phyloP scores from a whole-genome alignment of 2,797 vertebrate species.

The Leuciscus waleckii region DNA sequence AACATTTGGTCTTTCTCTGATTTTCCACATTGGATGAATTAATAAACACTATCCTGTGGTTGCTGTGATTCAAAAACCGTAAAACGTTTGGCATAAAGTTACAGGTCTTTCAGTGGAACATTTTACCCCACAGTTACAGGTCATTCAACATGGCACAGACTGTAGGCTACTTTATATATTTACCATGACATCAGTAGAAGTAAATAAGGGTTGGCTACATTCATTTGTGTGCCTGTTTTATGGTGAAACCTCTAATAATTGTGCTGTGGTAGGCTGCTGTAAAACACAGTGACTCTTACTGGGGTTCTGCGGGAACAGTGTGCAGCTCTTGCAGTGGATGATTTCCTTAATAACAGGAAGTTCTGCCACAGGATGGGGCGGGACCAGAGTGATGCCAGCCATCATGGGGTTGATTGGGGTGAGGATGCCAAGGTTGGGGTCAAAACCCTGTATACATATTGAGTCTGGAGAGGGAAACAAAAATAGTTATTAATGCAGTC shows the following conservation, averaged over 20 bases:
- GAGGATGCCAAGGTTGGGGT: constrained; percentile 89
- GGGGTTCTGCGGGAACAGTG: constrained; percentile 95
- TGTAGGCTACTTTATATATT: background rate
- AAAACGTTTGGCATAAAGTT: constrained; percentile 11
- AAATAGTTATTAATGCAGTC: background rate
- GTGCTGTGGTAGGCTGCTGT: background rate
- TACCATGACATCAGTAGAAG: constrained; percentile 33
- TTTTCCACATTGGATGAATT: constrained; percentile 24
- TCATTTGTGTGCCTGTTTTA: background rate
- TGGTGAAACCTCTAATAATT: background rate
- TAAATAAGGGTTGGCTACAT: background rate
- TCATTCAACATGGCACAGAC: constrained; percentile 8
- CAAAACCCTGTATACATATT: constrained; percentile 91
- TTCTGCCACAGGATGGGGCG: constrained; percentile 84
- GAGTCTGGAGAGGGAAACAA: constrained; percentile 79
- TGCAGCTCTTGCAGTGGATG: constrained; percentile 95
- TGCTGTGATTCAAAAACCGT: background rate
- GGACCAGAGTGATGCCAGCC: constrained; percentile 87
- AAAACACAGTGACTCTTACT: constrained; percentile 80
- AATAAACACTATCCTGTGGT: constrained; percentile 18
- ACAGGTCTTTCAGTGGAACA: constrained; percentile 33
- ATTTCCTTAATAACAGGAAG: constrained; percentile 92
- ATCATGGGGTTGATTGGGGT: constrained; percentile 94
- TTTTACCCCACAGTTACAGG: constrained; percentile 7
- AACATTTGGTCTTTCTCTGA: constrained; percentile 12